A percentile compares a stretch with the other conserved stretches of the same genome.
phyloP scores from a whole-genome alignment of 1,140 invertebrate genomes.

The Periplaneta americana region DNA sequence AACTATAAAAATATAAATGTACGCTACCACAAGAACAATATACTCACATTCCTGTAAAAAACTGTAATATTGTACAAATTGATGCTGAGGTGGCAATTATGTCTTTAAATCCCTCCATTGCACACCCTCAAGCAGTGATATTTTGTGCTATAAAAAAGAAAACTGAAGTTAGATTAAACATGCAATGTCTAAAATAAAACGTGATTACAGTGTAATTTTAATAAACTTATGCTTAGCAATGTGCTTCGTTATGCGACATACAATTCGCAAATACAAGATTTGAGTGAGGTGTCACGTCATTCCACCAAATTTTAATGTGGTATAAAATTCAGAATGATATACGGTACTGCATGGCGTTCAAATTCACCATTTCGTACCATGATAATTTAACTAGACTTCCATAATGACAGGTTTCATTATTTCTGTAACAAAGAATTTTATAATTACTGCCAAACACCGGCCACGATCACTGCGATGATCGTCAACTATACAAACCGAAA shows the following conservation, averaged over 20 bases:
- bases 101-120: conserved; percentile 35
- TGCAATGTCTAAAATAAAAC: neutral
- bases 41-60: conserved; percentile 61
- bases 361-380: neutral
- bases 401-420: neutral
- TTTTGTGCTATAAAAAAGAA: neutral
- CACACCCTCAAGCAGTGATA: neutral
- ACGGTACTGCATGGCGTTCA: neutral
- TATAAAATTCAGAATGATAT: too few relatives aligned
- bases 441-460: neutral
- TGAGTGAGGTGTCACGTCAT: neutral
- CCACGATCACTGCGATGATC: too few relatives aligned
- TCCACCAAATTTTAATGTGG: neutral
- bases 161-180: neutral
- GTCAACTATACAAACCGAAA: too few relatives aligned
- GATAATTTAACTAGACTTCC: neutral
- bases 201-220: neutral
- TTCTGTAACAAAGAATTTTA: neutral
- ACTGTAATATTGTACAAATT: conserved; percentile 60
- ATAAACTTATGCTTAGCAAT: neutral
- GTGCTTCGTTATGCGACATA: neutral
- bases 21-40: too few relatives aligned
- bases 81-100: conserved; percentile 54
- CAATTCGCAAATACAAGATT: neutral
- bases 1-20: too few relatives aligned